A percentile compares a stretch with the other conserved stretches of the same genome.
These are phyloP conservation scores for Herpailurus yagouaroundi DNA, from an alignment of 2,113 vertebrate species.

Conservation along the genomic window DNA sequence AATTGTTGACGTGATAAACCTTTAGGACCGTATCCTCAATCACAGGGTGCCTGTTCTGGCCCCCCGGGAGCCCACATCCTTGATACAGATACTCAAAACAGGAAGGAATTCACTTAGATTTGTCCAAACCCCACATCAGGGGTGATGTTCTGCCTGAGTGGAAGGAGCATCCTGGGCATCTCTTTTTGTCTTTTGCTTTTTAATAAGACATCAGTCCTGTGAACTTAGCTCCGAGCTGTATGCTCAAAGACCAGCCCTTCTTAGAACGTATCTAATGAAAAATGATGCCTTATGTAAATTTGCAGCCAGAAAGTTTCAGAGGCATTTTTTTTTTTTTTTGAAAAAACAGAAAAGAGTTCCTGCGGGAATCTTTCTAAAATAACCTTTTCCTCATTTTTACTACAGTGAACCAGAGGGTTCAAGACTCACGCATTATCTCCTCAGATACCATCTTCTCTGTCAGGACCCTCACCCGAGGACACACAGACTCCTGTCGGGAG, in stretches of 20 bases:
- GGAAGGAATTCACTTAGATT: background rate
- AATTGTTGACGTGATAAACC: background rate
- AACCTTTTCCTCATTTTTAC: background rate
- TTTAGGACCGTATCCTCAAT: background rate
- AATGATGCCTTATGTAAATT: background rate
- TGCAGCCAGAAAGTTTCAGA: background rate
- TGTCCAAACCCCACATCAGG: background rate
- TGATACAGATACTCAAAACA: background rate
- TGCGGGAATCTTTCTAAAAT: background rate
- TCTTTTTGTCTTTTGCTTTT: background rate
- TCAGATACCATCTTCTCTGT: background rate
- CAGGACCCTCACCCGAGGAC: background rate
- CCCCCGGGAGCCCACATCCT: background rate
- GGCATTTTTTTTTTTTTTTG: background rate
- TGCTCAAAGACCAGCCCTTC: background rate
- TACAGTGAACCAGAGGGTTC: background rate
- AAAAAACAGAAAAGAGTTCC: background rate
- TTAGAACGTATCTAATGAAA: background rate
- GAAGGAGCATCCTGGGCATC: background rate
- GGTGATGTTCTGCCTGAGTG: background rate
- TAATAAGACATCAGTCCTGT: background rate
- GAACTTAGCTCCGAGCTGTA: background rate
- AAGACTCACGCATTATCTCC: background rate
- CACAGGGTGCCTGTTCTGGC: background rate
- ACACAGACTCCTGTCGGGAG: background rate